phyloP scores from a whole-genome alignment of 2,113 vertebrate genomes.

The Rattus rattus region DNA sequence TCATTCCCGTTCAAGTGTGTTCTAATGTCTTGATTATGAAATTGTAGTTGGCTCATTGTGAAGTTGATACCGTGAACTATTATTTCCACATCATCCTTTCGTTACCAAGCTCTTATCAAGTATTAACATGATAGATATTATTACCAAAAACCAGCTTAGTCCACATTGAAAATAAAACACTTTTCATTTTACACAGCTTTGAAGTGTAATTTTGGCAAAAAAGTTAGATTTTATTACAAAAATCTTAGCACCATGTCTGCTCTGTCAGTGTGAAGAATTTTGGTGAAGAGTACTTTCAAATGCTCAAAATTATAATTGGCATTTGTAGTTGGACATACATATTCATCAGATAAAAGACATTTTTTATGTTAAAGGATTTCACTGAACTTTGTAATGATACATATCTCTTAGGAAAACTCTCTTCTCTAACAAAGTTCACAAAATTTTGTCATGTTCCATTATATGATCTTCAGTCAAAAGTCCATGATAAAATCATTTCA shows the following conservation, averaged over 20 bases:
- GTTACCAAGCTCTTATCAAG: background rate
- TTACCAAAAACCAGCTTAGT: conserved; percentile 15
- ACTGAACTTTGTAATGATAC: conserved; percentile 32
- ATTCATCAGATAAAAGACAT: background rate
- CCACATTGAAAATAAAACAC: background rate
- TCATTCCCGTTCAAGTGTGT: background rate
- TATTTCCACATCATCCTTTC: background rate
- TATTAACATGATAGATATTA: background rate
- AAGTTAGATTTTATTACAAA: conserved; percentile 29
- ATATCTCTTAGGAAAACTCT: conserved; percentile 18
- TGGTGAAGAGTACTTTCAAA: background rate
- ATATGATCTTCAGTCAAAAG: conserved; percentile 19
- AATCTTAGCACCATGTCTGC: background rate
- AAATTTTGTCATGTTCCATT: background rate
- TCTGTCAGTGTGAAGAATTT: background rate
- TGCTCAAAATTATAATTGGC: background rate
- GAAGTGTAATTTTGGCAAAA: conserved; percentile 30
- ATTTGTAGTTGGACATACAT: conserved; percentile 24
- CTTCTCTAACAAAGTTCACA: conserved; percentile 6
- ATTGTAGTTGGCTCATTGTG: background rate
- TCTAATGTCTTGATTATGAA: conserved; percentile 32
- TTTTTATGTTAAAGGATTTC: conserved; percentile 19
- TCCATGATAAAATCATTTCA: conserved; percentile 35
- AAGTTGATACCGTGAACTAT: background rate
- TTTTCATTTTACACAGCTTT: conserved; percentile 34